A percentile compares a stretch with the other conserved stretches of the same genome.
phyloP scores from a whole-genome alignment of 23 tunicate genomes.

The Halocynthia roretzi region DNA sequence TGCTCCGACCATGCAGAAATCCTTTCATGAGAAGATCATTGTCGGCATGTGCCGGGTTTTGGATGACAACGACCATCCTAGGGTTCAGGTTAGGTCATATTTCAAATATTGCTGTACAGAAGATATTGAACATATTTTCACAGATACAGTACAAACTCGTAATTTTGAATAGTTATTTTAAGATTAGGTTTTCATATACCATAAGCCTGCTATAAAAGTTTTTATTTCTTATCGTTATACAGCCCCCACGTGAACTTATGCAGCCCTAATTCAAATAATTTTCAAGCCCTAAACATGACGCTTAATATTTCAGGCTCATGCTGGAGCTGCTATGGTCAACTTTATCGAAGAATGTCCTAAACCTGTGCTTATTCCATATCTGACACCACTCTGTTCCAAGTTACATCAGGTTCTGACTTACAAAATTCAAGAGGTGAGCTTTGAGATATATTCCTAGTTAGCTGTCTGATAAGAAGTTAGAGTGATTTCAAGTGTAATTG shows the following conservation, averaged over 20 bases:
- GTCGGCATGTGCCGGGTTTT: constrained; percentile 49
- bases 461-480: neutral
- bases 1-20: constrained; percentile 99
- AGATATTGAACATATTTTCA: no score
- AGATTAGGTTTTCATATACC: no score
- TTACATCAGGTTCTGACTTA: constrained; percentile 55
- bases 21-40: constrained; percentile 57
- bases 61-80: constrained; percentile 67
- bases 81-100: constrained; percentile 60
- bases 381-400: constrained; percentile 85
- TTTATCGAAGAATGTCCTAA: constrained; percentile 99
- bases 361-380: constrained; percentile 57
- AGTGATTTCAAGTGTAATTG: neutral
- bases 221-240: no score
- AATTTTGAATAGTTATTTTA: no score
- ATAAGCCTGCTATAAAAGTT: no score
- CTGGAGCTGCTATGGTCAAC: constrained; percentile 99
- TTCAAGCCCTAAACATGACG: no score
- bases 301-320: constrained; percentile 91
- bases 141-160: no score
- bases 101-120: neutral
- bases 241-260: no score
- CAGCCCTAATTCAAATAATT: no score
- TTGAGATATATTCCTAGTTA: neutral
- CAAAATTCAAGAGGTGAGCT: constrained; percentile 75